Percentiles rank a stretch among this genome's conserved stretches.
These are phyloP conservation scores for Aphidius ervi DNA, from an alignment of 1,140 invertebrate genomes.

Conservation along the genomic window DNA sequence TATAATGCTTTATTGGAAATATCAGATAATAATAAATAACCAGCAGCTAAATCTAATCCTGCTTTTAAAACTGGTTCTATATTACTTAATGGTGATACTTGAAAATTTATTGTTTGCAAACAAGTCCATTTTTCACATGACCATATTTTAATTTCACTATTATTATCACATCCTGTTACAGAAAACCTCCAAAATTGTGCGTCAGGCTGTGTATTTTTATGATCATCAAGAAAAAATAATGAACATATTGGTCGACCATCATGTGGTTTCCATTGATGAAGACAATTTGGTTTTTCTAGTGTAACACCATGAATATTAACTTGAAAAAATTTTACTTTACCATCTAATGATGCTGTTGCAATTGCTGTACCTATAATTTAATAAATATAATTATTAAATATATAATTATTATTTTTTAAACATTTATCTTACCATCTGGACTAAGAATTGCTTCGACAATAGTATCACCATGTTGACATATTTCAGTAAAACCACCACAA, in stretches of 20 bases:
- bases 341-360: conserved; percentile 82
- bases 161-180: conserved; percentile 84
- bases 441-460: conserved; percentile 86
- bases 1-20: conserved; percentile 74
- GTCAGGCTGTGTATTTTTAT: conserved; percentile 74
- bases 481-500: conserved; percentile 54
- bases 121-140: conserved; percentile 91
- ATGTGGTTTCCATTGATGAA: conserved; percentile 90
- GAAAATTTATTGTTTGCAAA: conserved; percentile 79
- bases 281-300: conserved; percentile 62
- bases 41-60: conserved; percentile 74
- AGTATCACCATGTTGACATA: conserved; percentile 64
- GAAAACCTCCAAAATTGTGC: conserved; percentile 92
- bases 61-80: conserved; percentile 64
- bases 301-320: conserved; percentile 48
- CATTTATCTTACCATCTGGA: conserved; percentile 66
- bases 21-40: conserved; percentile 81
- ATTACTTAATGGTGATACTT: conserved; percentile 46
- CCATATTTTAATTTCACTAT: conserved; percentile 90
- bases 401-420: too few relatives aligned
- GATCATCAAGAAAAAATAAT: conserved; percentile 89
- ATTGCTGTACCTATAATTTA: conserved; percentile 61
- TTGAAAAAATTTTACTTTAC: conserved; percentile 89
- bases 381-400: too few relatives aligned
- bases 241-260: conserved; percentile 77